Base-by-base conservation (phyloP, 2,797 vertebrate genomes). In the Hoplostethus mediterraneus region DNA sequence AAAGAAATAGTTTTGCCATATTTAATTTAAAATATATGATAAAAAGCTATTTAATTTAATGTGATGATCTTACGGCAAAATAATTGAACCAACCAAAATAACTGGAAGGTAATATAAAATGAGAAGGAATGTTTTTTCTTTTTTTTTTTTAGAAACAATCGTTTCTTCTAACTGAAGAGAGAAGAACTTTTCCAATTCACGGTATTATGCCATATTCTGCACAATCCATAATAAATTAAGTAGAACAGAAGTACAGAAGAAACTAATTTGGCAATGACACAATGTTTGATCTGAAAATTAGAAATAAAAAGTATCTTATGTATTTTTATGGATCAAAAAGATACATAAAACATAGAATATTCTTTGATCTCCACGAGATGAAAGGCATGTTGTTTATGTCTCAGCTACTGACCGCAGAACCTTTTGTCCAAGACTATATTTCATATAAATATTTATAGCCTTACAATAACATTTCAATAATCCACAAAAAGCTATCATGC, bases 321-420 rank as follows among this genome's bases (percentile, higher is more conserved):
- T 12, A 38, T 21, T 75, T 71, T 64, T 59, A 33, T 48, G 51
- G 58, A 70, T 69, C 42, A 69, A 63, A 72, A 49, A 76, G 6
- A 74, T 47, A 1, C 44, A 69, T 51, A 17, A 68, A 85, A 63
- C 67, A 63, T 57, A 21, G 21, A 16, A 30, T 1, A 33, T 71
- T 47, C 67, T 79, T 75, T 81, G 63, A 79, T 76, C 54, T 56
- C 13, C 5, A 48, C 12, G 0, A 45, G 31, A 73, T 77, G 45
- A 78, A 63, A 80, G 44, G 55, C 47, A 6, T 0, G 9, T 44
- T 53, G 38, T 74, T 77, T 69, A 31, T 65, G 47, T 61, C 16
- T 11, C 6, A 30, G 47, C 44, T 25, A 1, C 17, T 71, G 63
- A 58, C 33, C 25, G 13, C 21, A 42, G 8, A 38, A 54, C 45